Conservation (phyloP, 2,797 vertebrate genomes). For the Arctocebus calabarensis region DNA sequence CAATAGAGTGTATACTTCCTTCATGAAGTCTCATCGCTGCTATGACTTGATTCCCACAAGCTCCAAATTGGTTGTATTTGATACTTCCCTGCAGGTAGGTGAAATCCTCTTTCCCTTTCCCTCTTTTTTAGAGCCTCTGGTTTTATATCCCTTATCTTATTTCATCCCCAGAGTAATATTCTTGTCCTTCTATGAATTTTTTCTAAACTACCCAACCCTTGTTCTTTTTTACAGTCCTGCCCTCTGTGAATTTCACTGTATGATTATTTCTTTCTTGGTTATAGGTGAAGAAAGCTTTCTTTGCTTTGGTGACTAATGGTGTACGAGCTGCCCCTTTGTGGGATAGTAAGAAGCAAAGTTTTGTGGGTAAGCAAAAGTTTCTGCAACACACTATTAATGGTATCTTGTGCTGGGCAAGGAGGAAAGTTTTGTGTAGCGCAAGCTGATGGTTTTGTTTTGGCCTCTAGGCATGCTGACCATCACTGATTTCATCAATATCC, state of each 20-base stretch:
- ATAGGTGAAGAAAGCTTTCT: conserved; percentile 99
- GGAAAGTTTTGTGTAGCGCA: conserved; percentile 1
- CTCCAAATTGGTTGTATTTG: conserved; percentile 98
- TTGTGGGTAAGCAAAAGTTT: conserved; percentile 93
- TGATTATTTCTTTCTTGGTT: conserved; percentile 48
- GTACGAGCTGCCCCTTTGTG: conserved; percentile 97
- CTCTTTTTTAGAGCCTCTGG: background rate
- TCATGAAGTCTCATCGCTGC: conserved; percentile 98
- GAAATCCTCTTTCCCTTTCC: background rate
- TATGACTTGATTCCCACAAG: conserved; percentile 99
- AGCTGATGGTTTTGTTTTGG: conserved; percentile 73
- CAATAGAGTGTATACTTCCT: conserved; percentile 93
- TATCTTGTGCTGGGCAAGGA: conserved; percentile 4
- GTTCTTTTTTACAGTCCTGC: background rate
- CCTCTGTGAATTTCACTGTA: background rate
- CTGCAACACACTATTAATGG: background rate
- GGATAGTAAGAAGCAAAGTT: conserved; percentile 98
- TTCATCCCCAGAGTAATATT: background rate
- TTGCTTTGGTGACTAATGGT: conserved; percentile 97
- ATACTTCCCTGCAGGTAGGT: conserved; percentile 96
- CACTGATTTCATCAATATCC: conserved; percentile 99
- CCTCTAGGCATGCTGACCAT: conserved; percentile 97
- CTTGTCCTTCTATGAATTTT: conserved; percentile 42
- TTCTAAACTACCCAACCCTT: background rate
- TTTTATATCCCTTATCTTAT: background rate